Evolutionary conservation across 2,797 vertebrate species (phyloP), one percentile per base, ranked within the genome.

Genomic region (Rhinella marina): DNA sequence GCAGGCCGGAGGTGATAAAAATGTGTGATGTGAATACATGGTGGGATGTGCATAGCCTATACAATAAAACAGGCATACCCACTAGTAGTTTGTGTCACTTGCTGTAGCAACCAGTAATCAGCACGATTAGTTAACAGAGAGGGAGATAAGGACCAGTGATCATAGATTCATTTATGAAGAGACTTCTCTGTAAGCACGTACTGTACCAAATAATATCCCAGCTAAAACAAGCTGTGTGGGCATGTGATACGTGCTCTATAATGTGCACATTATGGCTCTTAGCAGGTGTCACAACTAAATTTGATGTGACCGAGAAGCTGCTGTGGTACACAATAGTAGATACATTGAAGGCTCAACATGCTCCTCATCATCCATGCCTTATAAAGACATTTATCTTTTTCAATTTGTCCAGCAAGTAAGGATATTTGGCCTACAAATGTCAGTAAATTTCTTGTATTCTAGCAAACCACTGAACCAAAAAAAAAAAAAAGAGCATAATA

Each of bases 91-190:
- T 92, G 90, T 92, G 94, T 94, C 94, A 92, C 92, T 95, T 93
- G 92, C 93, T 92, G 93, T 95, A 90, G 93, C 95, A 94, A 96
- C 94, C 90, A 90, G 93, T 93, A 95, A 95, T 95, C 95, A 85
- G 81, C 25, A 21, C 56, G 73, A 80, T 83, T 84, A 64, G 81
- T 57, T 84, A 64, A 56, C 54, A 87, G 75, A 87, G 81, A 32
- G 54, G 23, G 27, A 83, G 88, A 89, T 89, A 89, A 89, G 85
- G 64, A 41, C 16, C 59, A 62, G 88, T 79, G 84, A 84, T 86
- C 62, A 61, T 80, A 75, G 85, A 86, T 89, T 86, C 77, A 66
- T 87, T 86, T 79, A 83, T 79, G 81, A 83, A 66, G 50, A 86
- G 75, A 48, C 85, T 86, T 84, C 50, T 86, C 81, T 86, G 27